A percentile compares a stretch with the other conserved stretches of the same genome.
phyloP scores from a whole-genome alignment of 1,140 invertebrate species.

The Caenorhabditis elegans region WBcel235 BX284605.5:7000001-7000500 shows the following conservation, averaged over 20 bases:
- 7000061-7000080: background rate
- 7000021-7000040: background rate
- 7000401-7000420: background rate
- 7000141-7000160: background rate
- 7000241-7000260: background rate
- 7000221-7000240: background rate
- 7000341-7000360: background rate
- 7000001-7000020: too few species aligned
- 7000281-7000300: background rate
- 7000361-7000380: background rate
- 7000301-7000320: background rate
- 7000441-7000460: background rate
- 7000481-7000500: background rate
- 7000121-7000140: background rate
- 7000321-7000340: background rate
- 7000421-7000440: background rate
- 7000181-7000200: background rate
- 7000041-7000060: background rate
- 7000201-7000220: background rate
- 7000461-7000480: slow-evolving; percentile 14
- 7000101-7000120: background rate
- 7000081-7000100: background rate
- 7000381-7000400: background rate
- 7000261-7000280: background rate
- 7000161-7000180: too few species aligned